A percentile compares a stretch with the other conserved stretches of the same genome.
phyloP scores from a whole-genome alignment of 2,113 vertebrate species.

The Phaetusa simplex region DNA sequence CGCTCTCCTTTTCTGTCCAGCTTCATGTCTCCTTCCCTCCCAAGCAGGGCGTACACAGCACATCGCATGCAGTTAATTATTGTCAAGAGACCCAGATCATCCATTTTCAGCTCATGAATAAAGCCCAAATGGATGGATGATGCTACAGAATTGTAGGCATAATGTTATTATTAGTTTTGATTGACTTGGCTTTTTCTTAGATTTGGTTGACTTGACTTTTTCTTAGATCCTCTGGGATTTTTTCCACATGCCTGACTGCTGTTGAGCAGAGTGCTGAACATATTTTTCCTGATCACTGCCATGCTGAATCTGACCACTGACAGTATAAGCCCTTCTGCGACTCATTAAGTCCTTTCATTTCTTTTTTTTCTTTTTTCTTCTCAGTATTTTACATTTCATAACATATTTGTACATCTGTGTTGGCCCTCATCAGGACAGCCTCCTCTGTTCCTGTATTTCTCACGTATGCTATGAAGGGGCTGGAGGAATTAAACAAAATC shows the following conservation, averaged over 20 bases:
- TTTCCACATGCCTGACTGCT: neutral
- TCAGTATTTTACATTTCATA: neutral
- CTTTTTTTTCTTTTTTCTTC: too few relatives aligned
- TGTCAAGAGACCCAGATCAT: neutral
- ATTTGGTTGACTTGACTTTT: neutral
- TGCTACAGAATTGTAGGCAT: neutral
- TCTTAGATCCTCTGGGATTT: neutral
- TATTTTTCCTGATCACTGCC: neutral
- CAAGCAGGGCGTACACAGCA: neutral
- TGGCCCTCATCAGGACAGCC: neutral
- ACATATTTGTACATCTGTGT: neutral
- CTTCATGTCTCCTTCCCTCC: neutral
- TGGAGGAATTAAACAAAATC: neutral
- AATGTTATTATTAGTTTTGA: neutral
- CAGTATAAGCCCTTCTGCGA: neutral
- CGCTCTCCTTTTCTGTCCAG: accelerated
- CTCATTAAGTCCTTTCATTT: neutral
- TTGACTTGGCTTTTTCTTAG: neutral
- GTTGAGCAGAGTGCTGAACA: neutral
- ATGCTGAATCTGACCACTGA: neutral
- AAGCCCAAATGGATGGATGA: neutral
- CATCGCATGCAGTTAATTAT: neutral
- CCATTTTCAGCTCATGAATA: neutral
- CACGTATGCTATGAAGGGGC: neutral
- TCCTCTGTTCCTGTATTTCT: neutral